Evolutionary conservation across 2,888 invertebrate species (phyloP).

Genomic region (Lissonota sp.): DNA sequence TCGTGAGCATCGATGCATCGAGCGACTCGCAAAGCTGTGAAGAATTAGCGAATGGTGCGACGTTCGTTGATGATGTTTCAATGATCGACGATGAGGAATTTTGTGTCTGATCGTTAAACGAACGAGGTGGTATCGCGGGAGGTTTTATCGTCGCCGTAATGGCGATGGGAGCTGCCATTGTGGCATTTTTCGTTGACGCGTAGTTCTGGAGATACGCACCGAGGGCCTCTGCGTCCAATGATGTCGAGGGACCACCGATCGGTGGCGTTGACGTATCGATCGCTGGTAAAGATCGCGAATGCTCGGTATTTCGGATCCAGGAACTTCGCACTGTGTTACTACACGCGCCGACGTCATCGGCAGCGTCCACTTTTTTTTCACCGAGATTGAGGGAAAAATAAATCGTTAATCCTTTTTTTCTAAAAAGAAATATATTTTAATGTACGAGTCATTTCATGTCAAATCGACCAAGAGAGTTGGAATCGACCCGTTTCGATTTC

Average conservation of each 20-base stretch:
- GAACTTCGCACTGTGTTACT: conserved; percentile 64
- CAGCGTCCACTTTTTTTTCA: conserved; percentile 29
- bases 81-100: conserved; percentile 13
- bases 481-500: too few species aligned
- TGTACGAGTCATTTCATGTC: too few species aligned
- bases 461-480: too few species aligned
- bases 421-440: too few species aligned
- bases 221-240: conserved; percentile 73
- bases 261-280: conserved; percentile 42
- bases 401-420: too few species aligned
- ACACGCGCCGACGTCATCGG: conserved; percentile 49
- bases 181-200: conserved; percentile 47
- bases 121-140: conserved; percentile 32
- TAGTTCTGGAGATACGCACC: conserved; percentile 77
- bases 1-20: conserved; percentile 76
- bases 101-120: not conserved
- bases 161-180: conserved; percentile 11
- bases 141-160: conserved; percentile 1
- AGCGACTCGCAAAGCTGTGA: conserved; percentile 76
- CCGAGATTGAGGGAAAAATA: not conserved
- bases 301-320: conserved; percentile 68
- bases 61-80: conserved; percentile 19
- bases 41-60: conserved; percentile 59
- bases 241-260: conserved; percentile 61
- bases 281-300: conserved; percentile 69